A percentile compares a stretch with the other conserved stretches of the same genome.
Conservation (phyloP, 1,140 invertebrate genomes). For the Nylanderia fulva region DNA sequence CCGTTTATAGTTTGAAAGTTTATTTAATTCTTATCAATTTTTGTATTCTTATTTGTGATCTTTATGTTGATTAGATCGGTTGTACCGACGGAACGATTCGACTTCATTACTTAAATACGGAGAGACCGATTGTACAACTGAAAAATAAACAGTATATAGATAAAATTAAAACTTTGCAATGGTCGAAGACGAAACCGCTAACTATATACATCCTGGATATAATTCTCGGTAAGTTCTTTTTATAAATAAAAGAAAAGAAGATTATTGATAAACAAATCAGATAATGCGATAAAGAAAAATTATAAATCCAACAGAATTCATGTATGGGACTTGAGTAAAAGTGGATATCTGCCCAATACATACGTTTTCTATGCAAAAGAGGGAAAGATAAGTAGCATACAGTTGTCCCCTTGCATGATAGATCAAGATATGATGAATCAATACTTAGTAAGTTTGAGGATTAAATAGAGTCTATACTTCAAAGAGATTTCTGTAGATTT, state of each 20-base stretch:
- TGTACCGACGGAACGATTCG: slow-evolving; percentile 87
- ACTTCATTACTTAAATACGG: slow-evolving; percentile 83
- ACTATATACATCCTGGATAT: slow-evolving; percentile 87
- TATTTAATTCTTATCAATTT: slow-evolving; percentile 19
- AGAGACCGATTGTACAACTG: slow-evolving; percentile 86
- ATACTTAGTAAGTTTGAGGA: slow-evolving; percentile 79
- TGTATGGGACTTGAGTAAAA: slow-evolving; percentile 87
- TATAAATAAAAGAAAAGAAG: neutral
- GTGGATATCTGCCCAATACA: slow-evolving; percentile 83
- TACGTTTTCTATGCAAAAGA: slow-evolving; percentile 77
- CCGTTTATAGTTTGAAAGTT: neutral
- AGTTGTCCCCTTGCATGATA: slow-evolving; percentile 81
- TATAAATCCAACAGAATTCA: slow-evolving; percentile 82
- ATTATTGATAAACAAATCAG: neutral
- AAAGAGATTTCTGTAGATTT: slow-evolving; percentile 19
- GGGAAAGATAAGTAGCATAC: slow-evolving; percentile 80
- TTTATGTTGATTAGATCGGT: slow-evolving; percentile 83
- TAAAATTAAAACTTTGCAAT: slow-evolving; percentile 85
- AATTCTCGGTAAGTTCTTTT: slow-evolving; percentile 82
- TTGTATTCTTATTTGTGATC: no score
- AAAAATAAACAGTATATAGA: slow-evolving; percentile 77
- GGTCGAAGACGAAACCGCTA: slow-evolving; percentile 88
- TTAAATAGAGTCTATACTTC: neutral
- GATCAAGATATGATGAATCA: slow-evolving; percentile 80
- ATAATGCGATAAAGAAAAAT: neutral